A percentile compares a stretch with the other conserved stretches of the same genome.
These are phyloP conservation scores for Falco rusticolus DNA, from an alignment of 2,797 vertebrate species.

Conservation along the genomic window DNA sequence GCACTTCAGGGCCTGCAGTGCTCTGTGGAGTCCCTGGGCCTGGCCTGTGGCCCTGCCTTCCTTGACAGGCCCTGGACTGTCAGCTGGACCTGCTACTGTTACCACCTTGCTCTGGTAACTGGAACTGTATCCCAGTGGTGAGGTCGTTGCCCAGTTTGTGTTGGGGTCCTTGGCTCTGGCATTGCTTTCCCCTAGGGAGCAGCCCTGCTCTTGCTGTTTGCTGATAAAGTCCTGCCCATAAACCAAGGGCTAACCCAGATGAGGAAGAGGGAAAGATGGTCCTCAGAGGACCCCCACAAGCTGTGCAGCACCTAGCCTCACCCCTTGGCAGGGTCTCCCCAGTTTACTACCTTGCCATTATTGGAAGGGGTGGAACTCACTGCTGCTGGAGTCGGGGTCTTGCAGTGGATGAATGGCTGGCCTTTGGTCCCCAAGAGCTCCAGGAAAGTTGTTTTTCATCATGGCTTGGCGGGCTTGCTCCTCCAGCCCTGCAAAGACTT, in stretches of 20 bases:
- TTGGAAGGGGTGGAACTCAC: constrained; percentile 79
- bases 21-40: neutral
- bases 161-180: neutral
- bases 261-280: neutral
- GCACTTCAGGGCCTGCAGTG: neutral
- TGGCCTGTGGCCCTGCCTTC: neutral
- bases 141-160: neutral
- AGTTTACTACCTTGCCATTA: constrained; percentile 67
- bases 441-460: constrained; percentile 80
- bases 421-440: constrained; percentile 74
- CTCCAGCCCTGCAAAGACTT: constrained; percentile 83
- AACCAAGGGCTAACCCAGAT: neutral
- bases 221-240: neutral
- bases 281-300: neutral
- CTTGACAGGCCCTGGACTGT: neutral
- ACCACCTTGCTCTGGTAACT: neutral
- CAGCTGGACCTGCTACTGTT: neutral
- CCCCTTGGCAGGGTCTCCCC: constrained; percentile 44
- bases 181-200: neutral
- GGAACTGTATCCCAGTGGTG: neutral
- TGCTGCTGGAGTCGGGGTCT: constrained; percentile 80
- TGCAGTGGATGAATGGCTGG: constrained; percentile 69
- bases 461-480: constrained; percentile 82
- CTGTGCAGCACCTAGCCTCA: neutral
- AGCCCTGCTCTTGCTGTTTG: neutral